Evolutionary conservation across 2,113 vertebrate genomes (phyloP), one percentile per base, ranked within the genome.

Genomic region (Triplophysa siluroides): DNA sequence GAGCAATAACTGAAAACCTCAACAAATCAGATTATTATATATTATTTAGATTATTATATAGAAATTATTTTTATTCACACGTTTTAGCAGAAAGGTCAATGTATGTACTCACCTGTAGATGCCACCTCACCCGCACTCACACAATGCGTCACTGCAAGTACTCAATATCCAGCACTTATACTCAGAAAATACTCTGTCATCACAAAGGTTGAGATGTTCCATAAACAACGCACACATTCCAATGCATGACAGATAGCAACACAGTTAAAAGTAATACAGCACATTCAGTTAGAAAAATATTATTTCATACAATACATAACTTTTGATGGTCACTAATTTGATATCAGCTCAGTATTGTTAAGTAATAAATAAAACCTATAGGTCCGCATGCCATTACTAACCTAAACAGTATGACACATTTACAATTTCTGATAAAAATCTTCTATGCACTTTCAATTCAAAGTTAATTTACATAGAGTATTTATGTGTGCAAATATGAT

Each of bases 21-120:
- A 41, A 43, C n/a, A 9, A 13, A 21, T 23, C 29, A 9, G 11
- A 41, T 41, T 16, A 60, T 2, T 43, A n/a, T n/a, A n/a, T 29
- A 4, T 29, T 29, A 29, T 29, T 29, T 29, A 0, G 29, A 29
- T 29, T 29, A 29, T 29, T 38, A 3, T 41, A 60, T 11, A 5
- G 11, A 38, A 73, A 38, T 38, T 38, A 23, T 23, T 47, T 13
- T 6, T 10, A 24, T 45, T 47, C 21, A 3, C 26, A 2, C 29
- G 3, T 29, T 38, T 10, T 45, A 38, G 16, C 14, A 63, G 5
- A 76, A 38, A 6, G 33, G 0, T 38, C 33, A 38, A 38, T 38
- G 33, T 38, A 38, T 38, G 33, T 38, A 80, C 85, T 84, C 83
- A 86, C 85, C 85, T 84, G 45, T 75, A 81, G 54, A 62, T 75